phyloP scores from a whole-genome alignment of 2,888 invertebrate species.

The Phania funesta region DNA sequence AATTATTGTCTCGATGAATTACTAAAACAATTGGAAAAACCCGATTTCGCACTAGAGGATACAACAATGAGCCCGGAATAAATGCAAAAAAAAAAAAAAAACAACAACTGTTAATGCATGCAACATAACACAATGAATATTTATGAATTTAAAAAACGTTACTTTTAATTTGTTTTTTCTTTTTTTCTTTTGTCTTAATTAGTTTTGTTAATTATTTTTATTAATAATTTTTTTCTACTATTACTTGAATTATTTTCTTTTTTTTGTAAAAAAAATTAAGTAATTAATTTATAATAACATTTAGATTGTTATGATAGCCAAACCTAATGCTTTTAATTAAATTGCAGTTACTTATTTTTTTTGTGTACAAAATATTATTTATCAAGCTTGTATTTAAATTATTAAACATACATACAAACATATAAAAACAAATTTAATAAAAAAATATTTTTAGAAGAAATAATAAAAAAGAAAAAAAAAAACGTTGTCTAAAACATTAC shows the following conservation, averaged over 20 bases:
- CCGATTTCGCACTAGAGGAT: constrained; percentile 64
- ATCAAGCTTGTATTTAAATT: constrained; percentile 51
- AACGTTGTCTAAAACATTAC: constrained; percentile 18
- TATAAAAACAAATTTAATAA: constrained; percentile 32
- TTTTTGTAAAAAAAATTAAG: constrained; percentile 33
- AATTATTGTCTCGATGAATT: constrained; percentile 16
- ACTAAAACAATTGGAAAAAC: constrained; percentile 42
- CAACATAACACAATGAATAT: constrained; percentile 4
- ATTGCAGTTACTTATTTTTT: constrained; percentile 41
- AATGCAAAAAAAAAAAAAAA: neutral
- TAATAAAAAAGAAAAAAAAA: neutral
- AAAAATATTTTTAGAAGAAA: constrained; percentile 38
- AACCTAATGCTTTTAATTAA: constrained; percentile 43
- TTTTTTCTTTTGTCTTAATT: constrained; percentile 4
- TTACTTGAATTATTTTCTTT: neutral
- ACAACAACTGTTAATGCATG: constrained; percentile 24
- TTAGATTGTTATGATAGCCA: constrained; percentile 22
- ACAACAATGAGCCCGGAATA: constrained; percentile 39
- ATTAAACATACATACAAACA: neutral
- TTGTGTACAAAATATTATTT: constrained; percentile 35
- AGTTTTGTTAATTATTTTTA: constrained; percentile 28
- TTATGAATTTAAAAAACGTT: constrained; percentile 32
- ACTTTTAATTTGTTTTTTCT: constrained; percentile 7
- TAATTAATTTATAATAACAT: constrained; percentile 39
- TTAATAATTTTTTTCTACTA: neutral